Conservation (phyloP, 2,888 invertebrate genomes). For the Macrosoma leucophasiata region DNA sequence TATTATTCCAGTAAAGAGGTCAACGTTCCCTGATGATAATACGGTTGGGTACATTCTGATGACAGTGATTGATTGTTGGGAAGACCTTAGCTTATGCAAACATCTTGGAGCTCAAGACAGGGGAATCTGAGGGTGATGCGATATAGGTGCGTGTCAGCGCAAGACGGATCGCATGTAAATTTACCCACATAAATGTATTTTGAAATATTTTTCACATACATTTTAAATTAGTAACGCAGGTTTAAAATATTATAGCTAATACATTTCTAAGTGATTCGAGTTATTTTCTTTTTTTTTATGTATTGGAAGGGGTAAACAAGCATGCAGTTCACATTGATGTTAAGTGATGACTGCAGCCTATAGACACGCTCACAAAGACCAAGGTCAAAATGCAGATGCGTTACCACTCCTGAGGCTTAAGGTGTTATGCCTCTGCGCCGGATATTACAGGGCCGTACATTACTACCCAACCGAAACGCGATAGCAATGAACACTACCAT, state of each 20-base stretch:
- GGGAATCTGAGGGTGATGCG: constrained; percentile 45
- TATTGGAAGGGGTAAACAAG: too few species aligned
- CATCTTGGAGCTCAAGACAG: constrained; percentile 45
- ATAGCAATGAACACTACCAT: too few species aligned
- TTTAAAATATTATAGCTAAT: not conserved
- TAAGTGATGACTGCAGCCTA: too few species aligned
- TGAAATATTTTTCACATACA: not conserved
- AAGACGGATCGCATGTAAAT: constrained; percentile 42
- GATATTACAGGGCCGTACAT: too few species aligned
- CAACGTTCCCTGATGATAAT: constrained; percentile 62
- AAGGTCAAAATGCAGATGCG: too few species aligned
- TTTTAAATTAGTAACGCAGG: not conserved
- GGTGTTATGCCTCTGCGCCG: too few species aligned
- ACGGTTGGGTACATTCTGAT: constrained; percentile 42
- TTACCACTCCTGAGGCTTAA: too few species aligned
- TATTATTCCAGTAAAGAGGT: constrained; percentile 54
- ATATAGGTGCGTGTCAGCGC: constrained; percentile 44
- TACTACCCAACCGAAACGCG: too few species aligned
- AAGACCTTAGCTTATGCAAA: constrained; percentile 62
- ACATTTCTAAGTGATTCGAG: constrained; percentile 2
- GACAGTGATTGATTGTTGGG: constrained; percentile 69
- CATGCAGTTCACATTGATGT: too few species aligned
- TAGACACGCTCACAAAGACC: too few species aligned
- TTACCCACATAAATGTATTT: constrained; percentile 3
- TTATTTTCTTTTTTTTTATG: too few species aligned